Evolutionary conservation across 2,113 vertebrate genomes (phyloP).

Genomic region (Phalacrocorax brasilianus): DNA sequence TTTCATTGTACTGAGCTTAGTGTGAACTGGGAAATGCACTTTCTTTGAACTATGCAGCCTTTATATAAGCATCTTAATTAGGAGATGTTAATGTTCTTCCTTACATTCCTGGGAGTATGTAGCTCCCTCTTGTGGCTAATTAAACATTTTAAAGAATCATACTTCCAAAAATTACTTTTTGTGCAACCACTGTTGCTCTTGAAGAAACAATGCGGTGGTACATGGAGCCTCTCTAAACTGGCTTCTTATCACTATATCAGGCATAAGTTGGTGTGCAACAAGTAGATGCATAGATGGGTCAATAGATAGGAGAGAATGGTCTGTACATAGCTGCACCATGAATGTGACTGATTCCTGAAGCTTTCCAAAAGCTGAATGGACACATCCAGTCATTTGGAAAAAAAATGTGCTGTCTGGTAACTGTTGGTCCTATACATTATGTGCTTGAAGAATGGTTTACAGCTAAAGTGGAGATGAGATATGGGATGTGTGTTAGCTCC

Average conservation of each 20-base stretch:
- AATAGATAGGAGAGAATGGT: fast-evolving
- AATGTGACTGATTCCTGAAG: not conserved
- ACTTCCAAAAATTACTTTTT: not conserved
- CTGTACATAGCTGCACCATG: fast-evolving
- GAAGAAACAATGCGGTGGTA: not conserved
- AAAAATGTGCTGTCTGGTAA: not conserved
- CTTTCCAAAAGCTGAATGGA: not conserved
- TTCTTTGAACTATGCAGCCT: conserved; percentile 46
- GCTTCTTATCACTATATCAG: fast-evolving
- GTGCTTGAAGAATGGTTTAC: not conserved
- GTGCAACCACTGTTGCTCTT: fast-evolving
- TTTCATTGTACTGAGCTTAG: conserved; percentile 14
- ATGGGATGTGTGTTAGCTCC: not conserved
- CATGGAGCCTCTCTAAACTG: not conserved
- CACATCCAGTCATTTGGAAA: not conserved
- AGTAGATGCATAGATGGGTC: not conserved
- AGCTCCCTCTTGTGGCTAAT: conserved; percentile 68
- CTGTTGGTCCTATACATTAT: fast-evolving
- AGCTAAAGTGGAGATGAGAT: not conserved
- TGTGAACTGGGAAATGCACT: conserved; percentile 36
- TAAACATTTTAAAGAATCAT: not conserved
- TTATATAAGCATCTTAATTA: conserved; percentile 48
- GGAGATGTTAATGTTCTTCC: not conserved
- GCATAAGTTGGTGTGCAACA: not conserved
- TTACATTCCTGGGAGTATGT: not conserved